phyloP scores from a whole-genome alignment of 1,140 invertebrate species.

The Calephelis virginiensis region DNA sequence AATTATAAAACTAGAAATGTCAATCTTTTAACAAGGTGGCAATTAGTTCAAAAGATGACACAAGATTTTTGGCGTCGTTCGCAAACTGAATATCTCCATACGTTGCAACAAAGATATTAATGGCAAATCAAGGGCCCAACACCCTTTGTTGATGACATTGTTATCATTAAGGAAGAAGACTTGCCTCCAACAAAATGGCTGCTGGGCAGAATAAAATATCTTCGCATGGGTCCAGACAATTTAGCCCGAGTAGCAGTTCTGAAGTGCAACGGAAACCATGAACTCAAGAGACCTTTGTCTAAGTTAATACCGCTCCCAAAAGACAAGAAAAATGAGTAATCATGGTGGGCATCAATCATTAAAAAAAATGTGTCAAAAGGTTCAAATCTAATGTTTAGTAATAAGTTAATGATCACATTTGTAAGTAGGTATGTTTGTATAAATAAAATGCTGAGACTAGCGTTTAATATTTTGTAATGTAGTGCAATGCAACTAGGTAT shows the following conservation, averaged over 20 bases:
- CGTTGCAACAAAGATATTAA: slow-evolving; percentile 35
- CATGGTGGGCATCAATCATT: neutral
- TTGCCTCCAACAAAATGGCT: slow-evolving; percentile 45
- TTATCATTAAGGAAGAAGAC: slow-evolving; percentile 43
- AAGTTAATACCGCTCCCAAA: slow-evolving; percentile 23
- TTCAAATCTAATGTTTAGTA: too few relatives aligned
- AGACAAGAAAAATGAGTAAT: neutral
- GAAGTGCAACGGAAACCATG: slow-evolving; percentile 21
- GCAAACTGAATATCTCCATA: slow-evolving; percentile 37
- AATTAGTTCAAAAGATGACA: slow-evolving; percentile 35
- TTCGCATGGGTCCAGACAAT: slow-evolving; percentile 30
- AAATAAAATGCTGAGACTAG: too few relatives aligned
- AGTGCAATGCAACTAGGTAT: too few relatives aligned
- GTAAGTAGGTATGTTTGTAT: too few relatives aligned
- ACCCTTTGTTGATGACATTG: slow-evolving; percentile 30
- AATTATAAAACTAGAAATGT: slow-evolving; percentile 26
- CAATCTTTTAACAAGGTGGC: slow-evolving; percentile 33
- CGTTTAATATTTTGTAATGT: too few relatives aligned
- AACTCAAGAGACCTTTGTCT: slow-evolving; percentile 24
- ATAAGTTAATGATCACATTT: too few relatives aligned
- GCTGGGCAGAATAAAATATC: slow-evolving; percentile 42
- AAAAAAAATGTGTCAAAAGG: too few relatives aligned
- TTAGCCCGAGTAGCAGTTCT: slow-evolving; percentile 24
- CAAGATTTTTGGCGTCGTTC: slow-evolving; percentile 40
- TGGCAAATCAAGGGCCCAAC: slow-evolving; percentile 27